Evolutionary conservation across 2,888 invertebrate genomes (phyloP).

Genomic region (Masnerella sp.): DNA sequence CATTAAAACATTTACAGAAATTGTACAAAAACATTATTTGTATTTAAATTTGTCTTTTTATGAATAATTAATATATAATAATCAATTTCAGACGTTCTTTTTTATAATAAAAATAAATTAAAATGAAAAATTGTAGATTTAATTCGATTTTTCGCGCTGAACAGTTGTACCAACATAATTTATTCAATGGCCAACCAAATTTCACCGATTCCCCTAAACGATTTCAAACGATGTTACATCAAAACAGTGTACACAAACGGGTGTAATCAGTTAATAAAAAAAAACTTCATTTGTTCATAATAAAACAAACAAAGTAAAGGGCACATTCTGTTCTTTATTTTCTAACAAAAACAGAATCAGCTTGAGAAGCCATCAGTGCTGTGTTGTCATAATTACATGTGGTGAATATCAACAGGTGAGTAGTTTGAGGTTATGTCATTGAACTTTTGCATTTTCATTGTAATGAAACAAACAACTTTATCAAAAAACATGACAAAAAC

Average conservation of each 20-base stretch:
- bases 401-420: conserved; percentile 2
- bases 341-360: background rate
- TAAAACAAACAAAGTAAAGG: background rate
- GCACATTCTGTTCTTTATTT: background rate
- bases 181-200: background rate
- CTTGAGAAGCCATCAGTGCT: too few relatives aligned
- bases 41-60: background rate
- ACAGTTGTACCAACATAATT: conserved; percentile 1
- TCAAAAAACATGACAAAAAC: background rate
- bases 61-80: background rate
- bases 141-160: conserved; percentile 3
- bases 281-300: conserved; percentile 1
- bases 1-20: too few relatives aligned
- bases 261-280: conserved; percentile 8
- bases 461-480: conserved; percentile 3
- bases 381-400: conserved; percentile 2
- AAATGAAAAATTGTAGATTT: conserved; percentile 1
- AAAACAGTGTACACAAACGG: background rate
- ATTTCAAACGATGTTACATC: conserved; percentile 1
- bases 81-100: background rate
- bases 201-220: background rate
- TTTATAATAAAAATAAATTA: conserved; percentile 1
- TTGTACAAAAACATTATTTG: background rate
- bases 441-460: background rate
- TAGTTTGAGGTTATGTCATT: conserved; percentile 6